Base-by-base conservation (phyloP, 2,113 vertebrate genomes). In the Nothobranchius kuhntae region DNA sequence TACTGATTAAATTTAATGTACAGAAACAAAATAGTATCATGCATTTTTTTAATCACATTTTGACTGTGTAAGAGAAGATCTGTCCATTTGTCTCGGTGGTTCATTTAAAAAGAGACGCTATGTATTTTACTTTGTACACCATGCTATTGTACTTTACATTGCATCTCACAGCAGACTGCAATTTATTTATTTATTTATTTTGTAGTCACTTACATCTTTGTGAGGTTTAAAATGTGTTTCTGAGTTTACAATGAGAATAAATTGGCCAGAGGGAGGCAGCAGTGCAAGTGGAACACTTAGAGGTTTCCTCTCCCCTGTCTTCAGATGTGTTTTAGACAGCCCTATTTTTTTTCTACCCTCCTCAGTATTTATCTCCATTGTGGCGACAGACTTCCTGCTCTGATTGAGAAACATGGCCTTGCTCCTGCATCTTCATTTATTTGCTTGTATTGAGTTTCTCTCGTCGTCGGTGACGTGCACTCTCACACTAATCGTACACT, bases 321-420 rank as follows among this genome's bases (percentile, higher is more conserved):
- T 21, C 13, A 72, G 67, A 83, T 55, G 26, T 36, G 3, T 60
- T 46, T 57, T 56, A 17, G 52, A 74, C 53, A 81, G 59, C 45
- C 14, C 45, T 61, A 10, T 12, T 61, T 78, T 30, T 57, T 67
- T 61, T 66, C 46, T 71, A 40, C n/a, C 42, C 70, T 71, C 52
- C 9, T 7, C 38, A 24, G 11, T 85, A 90, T 92, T 86, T 86
- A 82, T 92, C 89, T 90, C 87, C 77, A 86, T 90, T 87, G 84
- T 67, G 71, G 59, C 78, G 89, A 84, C 87, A 88, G 73, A 65
- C 77, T 75, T 72, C 75, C 80, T 77, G 57, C 66, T 53, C 88
- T 91, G 85, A 93, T 90, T 86, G 89, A 90, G 89, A 91, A 91
- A 86, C 88, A 91, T 80, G 78, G 87, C 74, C 77, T 80, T 7